Percentiles rank a stretch among this genome's conserved stretches.
phyloP scores from a whole-genome alignment of 2,113 vertebrate species.

The Chloropsis cyanopogon region DNA sequence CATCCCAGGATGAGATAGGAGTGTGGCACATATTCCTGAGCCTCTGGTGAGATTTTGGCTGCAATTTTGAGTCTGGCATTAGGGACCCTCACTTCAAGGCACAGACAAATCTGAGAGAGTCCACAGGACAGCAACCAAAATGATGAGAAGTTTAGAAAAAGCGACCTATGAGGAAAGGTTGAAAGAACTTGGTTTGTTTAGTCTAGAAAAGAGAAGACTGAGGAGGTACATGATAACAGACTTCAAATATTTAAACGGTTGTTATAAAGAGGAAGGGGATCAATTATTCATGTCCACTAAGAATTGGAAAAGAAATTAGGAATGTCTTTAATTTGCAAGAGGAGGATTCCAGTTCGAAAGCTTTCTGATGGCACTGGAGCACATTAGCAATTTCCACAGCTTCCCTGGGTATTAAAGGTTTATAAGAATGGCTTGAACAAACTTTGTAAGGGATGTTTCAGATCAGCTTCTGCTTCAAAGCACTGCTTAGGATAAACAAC shows the following conservation, averaged over 20 bases:
- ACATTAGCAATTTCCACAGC: background rate
- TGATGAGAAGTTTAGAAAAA: slow-evolving; percentile 45
- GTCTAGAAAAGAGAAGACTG: slow-evolving; percentile 56
- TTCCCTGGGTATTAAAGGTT: slow-evolving; percentile 5
- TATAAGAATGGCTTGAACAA: background rate
- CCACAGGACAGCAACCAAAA: slow-evolving; percentile 15
- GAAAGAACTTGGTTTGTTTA: slow-evolving; percentile 65
- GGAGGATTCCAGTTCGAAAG: slow-evolving; percentile 6
- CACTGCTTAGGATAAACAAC: background rate
- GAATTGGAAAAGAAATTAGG: slow-evolving; percentile 48
- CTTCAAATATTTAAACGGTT: slow-evolving; percentile 61
- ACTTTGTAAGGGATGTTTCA: background rate
- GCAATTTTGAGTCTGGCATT: background rate
- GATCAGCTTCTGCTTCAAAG: background rate
- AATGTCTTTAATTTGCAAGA: slow-evolving; percentile 38
- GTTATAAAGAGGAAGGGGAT: slow-evolving; percentile 52
- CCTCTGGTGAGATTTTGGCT: background rate
- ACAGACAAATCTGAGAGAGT: background rate
- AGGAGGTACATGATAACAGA: slow-evolving; percentile 61
- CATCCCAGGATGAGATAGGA: background rate
- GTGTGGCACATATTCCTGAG: rapidly evolving
- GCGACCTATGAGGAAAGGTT: slow-evolving; percentile 61
- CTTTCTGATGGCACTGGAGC: background rate
- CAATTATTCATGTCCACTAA: slow-evolving; percentile 61
- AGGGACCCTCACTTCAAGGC: background rate